phyloP scores from a whole-genome alignment of 2,888 invertebrate species.

The Cordilura impudica region DNA sequence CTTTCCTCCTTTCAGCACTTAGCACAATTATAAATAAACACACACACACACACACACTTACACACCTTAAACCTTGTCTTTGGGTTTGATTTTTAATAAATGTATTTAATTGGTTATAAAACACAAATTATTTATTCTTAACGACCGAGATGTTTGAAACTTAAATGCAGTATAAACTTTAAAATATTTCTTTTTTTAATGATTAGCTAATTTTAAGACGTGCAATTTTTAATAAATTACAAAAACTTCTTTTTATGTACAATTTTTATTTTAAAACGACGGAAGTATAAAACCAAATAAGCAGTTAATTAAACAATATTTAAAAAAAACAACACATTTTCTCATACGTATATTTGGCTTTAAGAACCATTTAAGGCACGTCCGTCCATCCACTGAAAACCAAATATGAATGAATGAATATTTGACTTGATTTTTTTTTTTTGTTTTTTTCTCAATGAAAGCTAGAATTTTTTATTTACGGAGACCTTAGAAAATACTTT shows the following conservation, averaged over 20 bases:
- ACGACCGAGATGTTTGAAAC: slow-evolving; percentile 20
- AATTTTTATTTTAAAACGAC: slow-evolving; percentile 18
- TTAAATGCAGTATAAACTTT: slow-evolving; percentile 15
- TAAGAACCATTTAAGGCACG: slow-evolving; percentile 42
- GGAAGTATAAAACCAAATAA: slow-evolving; percentile 58
- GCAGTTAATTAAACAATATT: slow-evolving; percentile 29
- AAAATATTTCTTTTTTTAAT: slow-evolving; percentile 23
- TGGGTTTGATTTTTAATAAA: background rate
- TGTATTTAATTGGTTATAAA: background rate
- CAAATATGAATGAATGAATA: slow-evolving; percentile 28
- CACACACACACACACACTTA: no score
- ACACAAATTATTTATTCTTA: background rate
- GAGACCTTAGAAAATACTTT: background rate
- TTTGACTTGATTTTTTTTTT: slow-evolving; percentile 21
- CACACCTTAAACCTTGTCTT: no score
- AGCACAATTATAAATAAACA: background rate
- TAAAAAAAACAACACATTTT: slow-evolving; percentile 14
- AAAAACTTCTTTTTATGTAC: background rate
- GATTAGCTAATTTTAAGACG: slow-evolving; percentile 33
- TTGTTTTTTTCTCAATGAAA: slow-evolving; percentile 17
- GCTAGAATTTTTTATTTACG: background rate
- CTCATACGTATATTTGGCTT: slow-evolving; percentile 13
- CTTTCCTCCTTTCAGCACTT: slow-evolving; percentile 52
- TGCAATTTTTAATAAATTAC: slow-evolving; percentile 42
- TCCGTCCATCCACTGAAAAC: background rate